Conservation (phyloP, 35 echinoderm and acorn worm genomes). For the Diadema setosum region DNA sequence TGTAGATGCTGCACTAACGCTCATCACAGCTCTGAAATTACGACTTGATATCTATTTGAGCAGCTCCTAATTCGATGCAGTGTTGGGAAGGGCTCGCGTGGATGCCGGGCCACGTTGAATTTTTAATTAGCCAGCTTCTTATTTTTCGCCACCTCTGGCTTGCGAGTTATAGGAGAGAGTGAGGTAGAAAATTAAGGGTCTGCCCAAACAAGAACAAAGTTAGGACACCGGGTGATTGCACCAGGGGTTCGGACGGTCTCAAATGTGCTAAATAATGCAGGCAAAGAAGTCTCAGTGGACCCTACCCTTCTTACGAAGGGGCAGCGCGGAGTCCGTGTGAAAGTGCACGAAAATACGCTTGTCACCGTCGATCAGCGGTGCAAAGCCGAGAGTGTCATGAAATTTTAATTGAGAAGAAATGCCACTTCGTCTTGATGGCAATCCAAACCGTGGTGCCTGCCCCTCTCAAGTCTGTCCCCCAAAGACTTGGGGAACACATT, state of each 20-base stretch:
- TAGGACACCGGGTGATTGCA: constrained; percentile 49
- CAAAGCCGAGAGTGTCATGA: constrained; percentile 14
- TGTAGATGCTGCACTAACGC: not conserved
- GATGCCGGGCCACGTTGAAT: constrained; percentile 52
- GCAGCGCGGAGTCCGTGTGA: not conserved
- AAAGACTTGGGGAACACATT: not conserved
- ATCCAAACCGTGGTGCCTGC: no score
- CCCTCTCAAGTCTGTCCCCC: not conserved
- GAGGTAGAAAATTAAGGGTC: constrained; percentile 45
- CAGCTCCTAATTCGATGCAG: constrained; percentile 46
- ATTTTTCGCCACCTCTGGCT: constrained; percentile 36
- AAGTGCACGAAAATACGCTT: constrained; percentile 18
- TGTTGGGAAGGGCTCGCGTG: constrained; percentile 28
- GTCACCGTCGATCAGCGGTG: constrained; percentile 20
- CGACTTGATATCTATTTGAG: constrained; percentile 32
- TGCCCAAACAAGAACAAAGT: not conserved
- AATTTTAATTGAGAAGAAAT: constrained; percentile 19
- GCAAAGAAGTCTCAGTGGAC: constrained; percentile 23
- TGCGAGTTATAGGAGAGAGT: constrained; percentile 34
- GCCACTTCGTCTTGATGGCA: not conserved
- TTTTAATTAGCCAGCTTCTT: constrained; percentile 61
- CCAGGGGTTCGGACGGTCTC: constrained; percentile 55
- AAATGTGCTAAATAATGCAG: constrained; percentile 74
- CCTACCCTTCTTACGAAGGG: not conserved
- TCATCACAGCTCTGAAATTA: constrained; percentile 52